These are phyloP conservation scores for Schizopygopsis pylzovi DNA, from an alignment of 2,797 vertebrate genomes.

Conservation along the genomic window DNA sequence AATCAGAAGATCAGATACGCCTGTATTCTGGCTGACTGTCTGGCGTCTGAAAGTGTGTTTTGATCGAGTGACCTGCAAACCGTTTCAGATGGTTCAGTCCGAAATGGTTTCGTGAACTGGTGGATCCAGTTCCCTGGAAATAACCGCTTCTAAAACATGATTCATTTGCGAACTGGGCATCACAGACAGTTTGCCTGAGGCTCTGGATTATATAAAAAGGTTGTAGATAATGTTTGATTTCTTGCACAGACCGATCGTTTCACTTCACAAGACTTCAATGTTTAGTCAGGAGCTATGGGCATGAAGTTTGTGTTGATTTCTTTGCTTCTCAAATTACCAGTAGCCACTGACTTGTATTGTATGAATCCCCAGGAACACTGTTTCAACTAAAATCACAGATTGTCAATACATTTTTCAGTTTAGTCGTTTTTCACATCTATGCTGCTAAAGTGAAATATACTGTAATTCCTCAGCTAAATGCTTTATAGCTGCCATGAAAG, in stretches of 20 bases:
- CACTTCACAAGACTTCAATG: background rate
- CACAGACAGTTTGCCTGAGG: background rate
- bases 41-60: background rate
- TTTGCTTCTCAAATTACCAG: background rate
- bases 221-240: background rate
- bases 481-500: conserved; percentile 15
- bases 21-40: background rate
- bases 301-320: background rate
- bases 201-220: background rate
- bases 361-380: background rate
- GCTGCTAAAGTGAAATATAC: background rate
- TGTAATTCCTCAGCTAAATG: conserved; percentile 15
- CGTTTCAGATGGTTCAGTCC: background rate
- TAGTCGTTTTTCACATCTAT: background rate
- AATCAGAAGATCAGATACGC: too few species aligned
- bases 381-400: background rate
- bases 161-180: background rate
- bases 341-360: background rate
- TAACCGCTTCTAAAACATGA: background rate
- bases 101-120: background rate
- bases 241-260: background rate
- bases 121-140: background rate
- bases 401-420: background rate
- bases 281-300: background rate
- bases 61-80: background rate